phyloP scores from a whole-genome alignment of 2,888 invertebrate species.

The Drosophila phalerata region DNA sequence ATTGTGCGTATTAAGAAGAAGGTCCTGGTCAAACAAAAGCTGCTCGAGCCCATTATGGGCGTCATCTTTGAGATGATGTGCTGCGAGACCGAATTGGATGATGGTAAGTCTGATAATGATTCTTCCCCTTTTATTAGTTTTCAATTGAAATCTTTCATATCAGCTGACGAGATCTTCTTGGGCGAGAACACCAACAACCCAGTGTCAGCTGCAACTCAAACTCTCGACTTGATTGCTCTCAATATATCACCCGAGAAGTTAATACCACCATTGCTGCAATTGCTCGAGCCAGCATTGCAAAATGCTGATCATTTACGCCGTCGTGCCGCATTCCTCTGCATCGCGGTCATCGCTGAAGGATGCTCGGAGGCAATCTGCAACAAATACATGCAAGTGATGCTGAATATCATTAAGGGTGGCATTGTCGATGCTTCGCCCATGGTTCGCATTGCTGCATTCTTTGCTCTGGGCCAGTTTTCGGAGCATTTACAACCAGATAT shows the following conservation, averaged over 20 bases:
- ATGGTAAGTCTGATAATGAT: slow-evolving; percentile 86
- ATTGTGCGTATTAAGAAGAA: slow-evolving; percentile 90
- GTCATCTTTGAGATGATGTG: slow-evolving; percentile 90
- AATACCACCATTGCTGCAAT: slow-evolving; percentile 89
- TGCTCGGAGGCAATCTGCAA: slow-evolving; percentile 91
- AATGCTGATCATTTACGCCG: slow-evolving; percentile 88
- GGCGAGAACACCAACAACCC: slow-evolving; percentile 89
- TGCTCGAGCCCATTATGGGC: slow-evolving; percentile 89
- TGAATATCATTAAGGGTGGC: slow-evolving; percentile 90
- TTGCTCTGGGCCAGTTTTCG: slow-evolving; percentile 92
- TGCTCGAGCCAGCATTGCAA: slow-evolving; percentile 89
- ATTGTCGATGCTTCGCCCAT: slow-evolving; percentile 88
- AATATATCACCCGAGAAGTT: slow-evolving; percentile 92
- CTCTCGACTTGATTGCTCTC: slow-evolving; percentile 90
- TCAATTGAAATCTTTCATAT: slow-evolving; percentile 40
- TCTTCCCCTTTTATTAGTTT: too few species aligned
- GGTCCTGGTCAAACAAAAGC: slow-evolving; percentile 89
- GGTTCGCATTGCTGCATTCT: slow-evolving; percentile 91
- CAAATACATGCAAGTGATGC: slow-evolving; percentile 90
- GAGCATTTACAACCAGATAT: slow-evolving; percentile 93
- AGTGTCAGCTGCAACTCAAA: slow-evolving; percentile 90
- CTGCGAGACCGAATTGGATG: slow-evolving; percentile 87
- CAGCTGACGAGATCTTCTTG: slow-evolving; percentile 88
- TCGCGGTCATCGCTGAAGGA: slow-evolving; percentile 92
- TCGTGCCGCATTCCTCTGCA: slow-evolving; percentile 90